A percentile compares a stretch with the other conserved stretches of the same genome.
Evolutionary conservation across 1,140 invertebrate species (phyloP).

Genomic region (Drosophila asahinai): DNA sequence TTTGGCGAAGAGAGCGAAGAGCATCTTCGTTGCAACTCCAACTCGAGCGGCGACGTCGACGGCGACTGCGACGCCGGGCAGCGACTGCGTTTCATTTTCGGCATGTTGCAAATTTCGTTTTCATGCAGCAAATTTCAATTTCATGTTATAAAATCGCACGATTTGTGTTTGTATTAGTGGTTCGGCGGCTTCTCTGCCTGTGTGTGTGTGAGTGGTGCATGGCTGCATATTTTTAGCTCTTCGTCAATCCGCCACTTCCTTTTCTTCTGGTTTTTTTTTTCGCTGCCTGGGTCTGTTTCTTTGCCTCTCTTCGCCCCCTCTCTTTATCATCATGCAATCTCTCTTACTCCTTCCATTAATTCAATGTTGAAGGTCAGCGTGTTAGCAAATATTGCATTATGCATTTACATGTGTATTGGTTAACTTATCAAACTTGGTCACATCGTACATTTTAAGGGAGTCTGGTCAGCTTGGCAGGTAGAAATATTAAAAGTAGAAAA

Average conservation of each 20-base stretch:
- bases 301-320: not conserved
- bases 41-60: conserved; percentile 24
- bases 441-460: conserved; percentile 7
- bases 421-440: conserved; percentile 49
- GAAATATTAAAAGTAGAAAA: not conserved
- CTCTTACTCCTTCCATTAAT: conserved; percentile 48
- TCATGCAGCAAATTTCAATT: conserved; percentile 80
- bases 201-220: conserved; percentile 28
- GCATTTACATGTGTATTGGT: conserved; percentile 38
- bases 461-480: conserved; percentile 3
- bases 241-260: conserved; percentile 46
- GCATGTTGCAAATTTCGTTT: conserved; percentile 80
- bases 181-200: not conserved
- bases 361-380: conserved; percentile 80
- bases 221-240: conserved; percentile 67
- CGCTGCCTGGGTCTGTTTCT: conserved; percentile 32
- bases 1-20: not conserved
- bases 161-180: conserved; percentile 36
- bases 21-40: conserved; percentile 15
- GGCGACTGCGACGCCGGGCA: conserved; percentile 9
- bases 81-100: conserved; percentile 61
- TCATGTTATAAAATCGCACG: conserved; percentile 71
- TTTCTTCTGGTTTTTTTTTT: conserved; percentile 37
- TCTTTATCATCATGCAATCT: conserved; percentile 5
- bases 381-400: conserved; percentile 77